phyloP scores from a whole-genome alignment of 2,797 vertebrate species.

The Anguilla pacifica region DNA sequence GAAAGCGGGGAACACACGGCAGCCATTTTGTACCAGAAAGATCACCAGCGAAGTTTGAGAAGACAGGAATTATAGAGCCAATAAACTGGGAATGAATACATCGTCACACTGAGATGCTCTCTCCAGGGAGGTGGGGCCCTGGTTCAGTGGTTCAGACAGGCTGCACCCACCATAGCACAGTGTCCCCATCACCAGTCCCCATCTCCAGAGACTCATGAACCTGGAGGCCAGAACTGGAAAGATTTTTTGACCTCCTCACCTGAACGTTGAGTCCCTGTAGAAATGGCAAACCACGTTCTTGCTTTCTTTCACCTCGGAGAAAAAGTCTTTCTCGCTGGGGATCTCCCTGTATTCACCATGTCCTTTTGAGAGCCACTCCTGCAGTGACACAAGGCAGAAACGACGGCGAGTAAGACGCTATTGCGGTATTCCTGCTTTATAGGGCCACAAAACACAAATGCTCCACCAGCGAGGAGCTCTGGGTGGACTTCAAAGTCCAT shows the following conservation, averaged over 20 bases:
- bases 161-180: not conserved
- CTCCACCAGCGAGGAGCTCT: not conserved
- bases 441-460: not conserved
- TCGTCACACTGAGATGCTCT: not conserved
- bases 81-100: not conserved
- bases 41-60: not conserved
- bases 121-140: not conserved
- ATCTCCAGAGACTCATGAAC: not conserved
- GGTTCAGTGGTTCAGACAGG: not conserved
- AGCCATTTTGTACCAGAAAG: not conserved
- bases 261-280: slow-evolving; percentile 91
- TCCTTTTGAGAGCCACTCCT: slow-evolving; percentile 97
- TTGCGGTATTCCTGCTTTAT: not conserved
- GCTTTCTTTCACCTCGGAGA: slow-evolving; percentile 92
- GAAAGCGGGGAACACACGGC: not conserved
- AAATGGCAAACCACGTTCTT: slow-evolving; percentile 98
- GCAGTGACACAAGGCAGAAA: slow-evolving; percentile 41
- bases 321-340: slow-evolving; percentile 94
- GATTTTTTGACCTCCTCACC: slow-evolving; percentile 65
- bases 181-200: not conserved
- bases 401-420: not conserved
- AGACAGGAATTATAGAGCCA: not conserved
- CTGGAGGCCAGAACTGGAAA: not conserved
- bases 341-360: slow-evolving; percentile 95
- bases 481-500: not conserved